Conservation (phyloP, 2,797 vertebrate genomes). For the Hippopotamyrus pictus region DNA sequence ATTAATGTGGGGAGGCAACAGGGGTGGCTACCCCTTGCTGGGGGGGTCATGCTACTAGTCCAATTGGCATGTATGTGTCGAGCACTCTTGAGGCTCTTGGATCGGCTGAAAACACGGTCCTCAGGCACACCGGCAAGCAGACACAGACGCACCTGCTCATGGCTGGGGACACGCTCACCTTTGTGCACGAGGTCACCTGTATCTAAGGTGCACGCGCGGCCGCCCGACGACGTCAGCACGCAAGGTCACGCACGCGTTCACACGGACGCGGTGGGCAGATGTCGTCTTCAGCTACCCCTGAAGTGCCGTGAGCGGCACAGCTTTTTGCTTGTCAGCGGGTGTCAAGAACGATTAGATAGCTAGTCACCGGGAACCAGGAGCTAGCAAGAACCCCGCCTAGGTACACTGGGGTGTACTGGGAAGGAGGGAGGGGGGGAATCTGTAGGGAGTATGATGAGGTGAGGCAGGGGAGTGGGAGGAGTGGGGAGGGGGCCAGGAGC, state of each 20-base stretch:
- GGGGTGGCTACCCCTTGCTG: neutral
- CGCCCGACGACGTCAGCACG: too few species aligned
- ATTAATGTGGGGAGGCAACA: neutral
- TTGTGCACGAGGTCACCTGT: neutral
- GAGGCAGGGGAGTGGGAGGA: neutral
- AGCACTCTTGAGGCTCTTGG: neutral
- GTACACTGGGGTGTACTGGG: neutral
- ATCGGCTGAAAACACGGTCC: neutral
- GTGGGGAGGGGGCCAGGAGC: neutral
- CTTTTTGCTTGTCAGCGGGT: slow-evolving; percentile 52
- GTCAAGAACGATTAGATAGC: slow-evolving; percentile 60
- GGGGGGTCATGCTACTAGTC: neutral
- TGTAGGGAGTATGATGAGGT: neutral
- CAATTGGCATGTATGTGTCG: neutral
- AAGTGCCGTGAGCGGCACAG: neutral
- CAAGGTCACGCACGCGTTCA: neutral
- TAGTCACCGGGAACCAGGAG: slow-evolving; percentile 52
- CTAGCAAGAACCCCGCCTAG: slow-evolving; percentile 32
- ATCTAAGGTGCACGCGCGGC: neutral
- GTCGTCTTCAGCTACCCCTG: neutral
- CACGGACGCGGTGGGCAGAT: neutral
- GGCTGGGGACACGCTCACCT: neutral
- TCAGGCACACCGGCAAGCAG: neutral
- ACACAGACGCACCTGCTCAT: neutral
- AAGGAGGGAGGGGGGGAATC: neutral